Evolutionary conservation across 2,113 vertebrate species (phyloP).

Genomic region (Nipponia nippon): DNA sequence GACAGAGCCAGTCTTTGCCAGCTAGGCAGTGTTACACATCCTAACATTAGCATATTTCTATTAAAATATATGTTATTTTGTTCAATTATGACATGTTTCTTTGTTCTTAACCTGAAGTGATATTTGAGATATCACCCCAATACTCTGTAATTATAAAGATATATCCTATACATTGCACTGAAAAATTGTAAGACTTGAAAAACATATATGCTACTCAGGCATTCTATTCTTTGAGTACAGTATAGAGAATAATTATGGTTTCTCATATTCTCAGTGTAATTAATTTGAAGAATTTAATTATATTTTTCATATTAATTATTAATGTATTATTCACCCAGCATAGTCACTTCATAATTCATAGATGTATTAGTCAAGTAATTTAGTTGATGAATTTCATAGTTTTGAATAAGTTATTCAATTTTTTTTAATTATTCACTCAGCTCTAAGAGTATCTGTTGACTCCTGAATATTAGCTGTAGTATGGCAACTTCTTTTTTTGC

Average conservation of each 20-base stretch:
- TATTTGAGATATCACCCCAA: background rate
- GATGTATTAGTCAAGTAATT: slow-evolving; percentile 68
- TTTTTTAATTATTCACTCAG: slow-evolving; percentile 57
- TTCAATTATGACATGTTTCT: slow-evolving; percentile 2
- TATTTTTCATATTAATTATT: slow-evolving; percentile 71
- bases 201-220: background rate
- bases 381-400: slow-evolving; percentile 67
- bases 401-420: slow-evolving; percentile 63
- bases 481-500: background rate
- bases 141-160: background rate
- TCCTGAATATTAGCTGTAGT: background rate
- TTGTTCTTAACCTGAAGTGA: background rate
- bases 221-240: slow-evolving; percentile 53
- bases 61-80: slow-evolving; percentile 21
- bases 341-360: slow-evolving; percentile 62
- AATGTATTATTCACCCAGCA: slow-evolving; percentile 64
- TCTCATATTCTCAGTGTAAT: slow-evolving; percentile 64
- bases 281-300: slow-evolving; percentile 71
- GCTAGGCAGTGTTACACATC: background rate
- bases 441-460: background rate
- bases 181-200: background rate
- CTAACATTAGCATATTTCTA: slow-evolving; percentile 4
- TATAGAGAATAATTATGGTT: slow-evolving; percentile 57
- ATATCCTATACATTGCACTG: background rate
- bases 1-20: background rate